Conservation (phyloP, 1,140 invertebrate genomes). For the Heliconius eleuchia region DNA sequence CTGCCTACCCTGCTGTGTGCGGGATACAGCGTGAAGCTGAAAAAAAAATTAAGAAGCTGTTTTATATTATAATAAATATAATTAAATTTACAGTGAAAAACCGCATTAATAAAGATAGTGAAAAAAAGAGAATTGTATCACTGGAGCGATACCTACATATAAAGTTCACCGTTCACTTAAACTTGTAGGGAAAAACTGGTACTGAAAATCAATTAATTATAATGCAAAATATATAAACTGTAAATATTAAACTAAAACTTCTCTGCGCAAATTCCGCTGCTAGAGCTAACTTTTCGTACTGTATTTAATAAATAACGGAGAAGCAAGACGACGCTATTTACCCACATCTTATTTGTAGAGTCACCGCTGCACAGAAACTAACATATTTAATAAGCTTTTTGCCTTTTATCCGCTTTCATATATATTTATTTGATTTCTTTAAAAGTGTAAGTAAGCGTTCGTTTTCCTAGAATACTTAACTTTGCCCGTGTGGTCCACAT, state of each 20-base stretch:
- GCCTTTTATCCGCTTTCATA: constrained; percentile 9
- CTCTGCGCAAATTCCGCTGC: neutral
- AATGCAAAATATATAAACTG: neutral
- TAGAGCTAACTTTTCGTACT: neutral
- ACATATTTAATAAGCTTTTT: constrained; percentile 15
- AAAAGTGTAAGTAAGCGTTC: constrained; percentile 6
- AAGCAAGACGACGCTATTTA: constrained; percentile 4
- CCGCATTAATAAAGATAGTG: no score
- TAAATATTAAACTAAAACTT: neutral
- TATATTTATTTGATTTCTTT: constrained; percentile 12
- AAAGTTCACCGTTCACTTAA: no score
- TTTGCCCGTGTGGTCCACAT: neutral
- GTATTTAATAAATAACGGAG: constrained; percentile 6
- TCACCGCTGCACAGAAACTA: constrained; percentile 13
- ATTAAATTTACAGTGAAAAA: no score
- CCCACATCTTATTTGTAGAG: constrained; percentile 11
- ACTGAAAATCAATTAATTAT: neutral
- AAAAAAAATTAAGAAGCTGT: no score
- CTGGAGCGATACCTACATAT: no score
- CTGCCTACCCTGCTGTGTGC: no score
- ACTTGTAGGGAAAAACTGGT: no score
- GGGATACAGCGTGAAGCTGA: no score
- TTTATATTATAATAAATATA: no score
- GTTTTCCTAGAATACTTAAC: constrained; percentile 1
- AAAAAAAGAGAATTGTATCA: no score